Conservation (phyloP, 2,888 invertebrate species). For the Cheiracanthium punctorium region DNA sequence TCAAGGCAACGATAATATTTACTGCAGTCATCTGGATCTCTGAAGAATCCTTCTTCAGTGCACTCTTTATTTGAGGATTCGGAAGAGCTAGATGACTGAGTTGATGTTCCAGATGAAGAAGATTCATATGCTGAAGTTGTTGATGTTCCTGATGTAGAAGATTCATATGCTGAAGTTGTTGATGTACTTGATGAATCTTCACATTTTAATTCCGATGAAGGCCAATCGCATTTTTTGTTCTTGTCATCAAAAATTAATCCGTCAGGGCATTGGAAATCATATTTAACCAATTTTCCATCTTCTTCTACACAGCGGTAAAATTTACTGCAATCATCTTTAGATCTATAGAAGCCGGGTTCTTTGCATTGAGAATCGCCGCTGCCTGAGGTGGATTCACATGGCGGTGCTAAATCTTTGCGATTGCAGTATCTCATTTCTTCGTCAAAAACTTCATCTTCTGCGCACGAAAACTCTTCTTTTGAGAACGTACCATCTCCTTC, state of each 20-base stretch:
- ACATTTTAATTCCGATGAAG: constrained; percentile 66
- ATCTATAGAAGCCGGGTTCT: constrained; percentile 69
- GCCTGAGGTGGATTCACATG: constrained; percentile 6
- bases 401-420: constrained; percentile 47
- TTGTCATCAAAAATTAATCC: constrained; percentile 70
- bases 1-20: constrained; percentile 71
- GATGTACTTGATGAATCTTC: not conserved
- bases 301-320: constrained; percentile 71
- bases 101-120: not conserved
- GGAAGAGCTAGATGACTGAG: not conserved
- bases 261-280: constrained; percentile 69
- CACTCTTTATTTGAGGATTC: constrained; percentile 44
- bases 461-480: constrained; percentile 48
- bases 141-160: not conserved
- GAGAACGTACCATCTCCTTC: constrained; percentile 55
- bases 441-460: constrained; percentile 66
- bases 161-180: constrained; percentile 8
- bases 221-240: constrained; percentile 69
- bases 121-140: constrained; percentile 12
- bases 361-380: constrained; percentile 21
- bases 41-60: constrained; percentile 71
- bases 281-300: constrained; percentile 30
- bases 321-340: constrained; percentile 67
- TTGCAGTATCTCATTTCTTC: constrained; percentile 65
- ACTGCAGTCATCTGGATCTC: constrained; percentile 71